Evolutionary conservation across 1,140 invertebrate species (phyloP).

Genomic region (Pseudomyrmex gracilis): DNA sequence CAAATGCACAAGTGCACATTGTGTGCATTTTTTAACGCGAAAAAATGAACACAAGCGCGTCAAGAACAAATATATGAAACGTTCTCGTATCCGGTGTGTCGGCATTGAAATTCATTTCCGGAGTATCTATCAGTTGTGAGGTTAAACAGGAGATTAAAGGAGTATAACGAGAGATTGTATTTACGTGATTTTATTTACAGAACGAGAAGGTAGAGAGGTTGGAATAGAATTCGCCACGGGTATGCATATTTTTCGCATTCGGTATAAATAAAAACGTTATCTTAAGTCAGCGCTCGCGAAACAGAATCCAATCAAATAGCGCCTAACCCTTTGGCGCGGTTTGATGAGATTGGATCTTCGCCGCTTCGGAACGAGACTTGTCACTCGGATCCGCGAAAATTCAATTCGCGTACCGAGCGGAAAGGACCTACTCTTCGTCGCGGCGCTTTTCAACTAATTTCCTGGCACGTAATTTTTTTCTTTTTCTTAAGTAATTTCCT

Average conservation of each 20-base stretch:
- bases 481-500: conserved; percentile 17
- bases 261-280: no score
- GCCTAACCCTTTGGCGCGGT: not conserved
- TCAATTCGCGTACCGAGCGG: not conserved
- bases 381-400: not conserved
- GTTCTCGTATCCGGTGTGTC: not conserved
- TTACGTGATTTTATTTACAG: conserved; percentile 4
- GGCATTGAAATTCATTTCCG: conserved; percentile 33
- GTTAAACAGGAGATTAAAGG: conserved; percentile 28
- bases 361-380: not conserved
- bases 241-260: no score
- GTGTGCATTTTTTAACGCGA: conserved; percentile 14
- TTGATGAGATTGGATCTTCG: conserved; percentile 27
- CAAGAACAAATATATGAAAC: conserved; percentile 11
- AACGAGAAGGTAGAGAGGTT: not conserved
- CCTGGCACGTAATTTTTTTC: conserved; percentile 9
- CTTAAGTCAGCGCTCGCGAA: not conserved
- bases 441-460: conserved; percentile 38
- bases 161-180: not conserved
- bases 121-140: conserved; percentile 29
- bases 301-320: conserved; percentile 16
- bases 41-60: not conserved
- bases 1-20: not conserved
- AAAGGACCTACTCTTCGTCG: not conserved
- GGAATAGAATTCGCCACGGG: no score